Evolutionary conservation across 2,113 vertebrate genomes (phyloP).

Genomic region (Penelope pileata): DNA sequence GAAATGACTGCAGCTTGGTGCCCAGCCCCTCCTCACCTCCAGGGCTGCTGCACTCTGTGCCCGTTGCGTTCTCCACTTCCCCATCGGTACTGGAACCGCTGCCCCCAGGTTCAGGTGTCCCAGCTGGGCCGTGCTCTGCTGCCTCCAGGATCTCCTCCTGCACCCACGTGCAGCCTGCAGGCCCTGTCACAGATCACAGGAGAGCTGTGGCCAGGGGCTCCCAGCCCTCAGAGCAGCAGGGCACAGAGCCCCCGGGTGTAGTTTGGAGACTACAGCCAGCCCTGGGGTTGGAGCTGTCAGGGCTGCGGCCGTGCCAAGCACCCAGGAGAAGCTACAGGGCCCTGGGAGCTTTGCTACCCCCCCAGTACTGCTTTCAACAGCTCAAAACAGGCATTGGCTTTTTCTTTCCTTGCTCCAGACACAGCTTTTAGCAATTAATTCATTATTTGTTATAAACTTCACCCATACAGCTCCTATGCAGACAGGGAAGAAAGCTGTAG

Average conservation of each 20-base stretch:
- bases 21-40: conserved; percentile 71
- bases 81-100: conserved; percentile 75
- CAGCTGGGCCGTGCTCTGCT: too few species aligned
- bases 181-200: too few species aligned
- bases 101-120: conserved; percentile 74
- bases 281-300: too few species aligned
- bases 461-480: background rate
- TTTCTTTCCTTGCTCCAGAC: background rate
- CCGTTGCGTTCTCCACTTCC: conserved; percentile 57
- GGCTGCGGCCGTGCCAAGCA: background rate
- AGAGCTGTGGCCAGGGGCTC: too few species aligned
- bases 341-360: background rate
- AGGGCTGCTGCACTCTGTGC: background rate
- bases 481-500: background rate
- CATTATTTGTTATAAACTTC: background rate
- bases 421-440: background rate
- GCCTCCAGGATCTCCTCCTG: conserved; percentile 80
- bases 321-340: background rate
- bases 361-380: background rate
- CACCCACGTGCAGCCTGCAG: too few species aligned
- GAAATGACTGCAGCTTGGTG: too few species aligned
- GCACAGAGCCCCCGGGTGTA: background rate
- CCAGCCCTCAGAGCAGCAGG: conserved; percentile 28
- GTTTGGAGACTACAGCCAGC: too few species aligned
- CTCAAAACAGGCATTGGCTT: background rate